Conservation (phyloP, 2,888 invertebrate species). For the Leucophenga montana region DNA sequence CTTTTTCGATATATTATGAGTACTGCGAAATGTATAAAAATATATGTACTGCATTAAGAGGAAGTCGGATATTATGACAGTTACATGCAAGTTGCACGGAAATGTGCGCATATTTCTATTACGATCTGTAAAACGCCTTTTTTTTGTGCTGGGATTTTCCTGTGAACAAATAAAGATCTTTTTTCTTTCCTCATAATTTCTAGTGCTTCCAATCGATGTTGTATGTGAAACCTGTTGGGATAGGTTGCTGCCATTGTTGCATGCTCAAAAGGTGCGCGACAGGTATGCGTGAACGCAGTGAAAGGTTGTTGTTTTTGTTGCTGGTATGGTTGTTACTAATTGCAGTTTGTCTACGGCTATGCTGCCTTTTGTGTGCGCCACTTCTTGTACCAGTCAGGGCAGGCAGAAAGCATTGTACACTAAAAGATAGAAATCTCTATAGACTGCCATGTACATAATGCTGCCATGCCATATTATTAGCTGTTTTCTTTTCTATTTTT, state of each 20-base stretch:
- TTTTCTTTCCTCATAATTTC: conserved; percentile 14
- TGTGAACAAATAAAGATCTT: neutral
- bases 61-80: conserved; percentile 23
- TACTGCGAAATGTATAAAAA: too few species aligned
- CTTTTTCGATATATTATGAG: too few species aligned
- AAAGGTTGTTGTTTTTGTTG: conserved; percentile 5
- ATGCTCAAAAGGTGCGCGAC: conserved; percentile 47
- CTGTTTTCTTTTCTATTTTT: neutral
- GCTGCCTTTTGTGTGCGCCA: neutral
- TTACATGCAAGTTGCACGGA: neutral
- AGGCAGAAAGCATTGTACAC: neutral
- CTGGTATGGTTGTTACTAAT: too few species aligned
- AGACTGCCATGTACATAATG: neutral
- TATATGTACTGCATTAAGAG: neutral
- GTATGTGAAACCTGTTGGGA: conserved; percentile 59
- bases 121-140: neutral
- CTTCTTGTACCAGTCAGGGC: neutral
- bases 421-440: neutral
- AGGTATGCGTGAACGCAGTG: conserved; percentile 49
- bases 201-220: neutral
- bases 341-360: conserved; percentile 23
- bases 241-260: conserved; percentile 50
- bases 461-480: neutral
- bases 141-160: neutral
- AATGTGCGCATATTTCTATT: conserved; percentile 9